Conservation (phyloP, 2,113 vertebrate species). For the Elanus axillaris region DNA sequence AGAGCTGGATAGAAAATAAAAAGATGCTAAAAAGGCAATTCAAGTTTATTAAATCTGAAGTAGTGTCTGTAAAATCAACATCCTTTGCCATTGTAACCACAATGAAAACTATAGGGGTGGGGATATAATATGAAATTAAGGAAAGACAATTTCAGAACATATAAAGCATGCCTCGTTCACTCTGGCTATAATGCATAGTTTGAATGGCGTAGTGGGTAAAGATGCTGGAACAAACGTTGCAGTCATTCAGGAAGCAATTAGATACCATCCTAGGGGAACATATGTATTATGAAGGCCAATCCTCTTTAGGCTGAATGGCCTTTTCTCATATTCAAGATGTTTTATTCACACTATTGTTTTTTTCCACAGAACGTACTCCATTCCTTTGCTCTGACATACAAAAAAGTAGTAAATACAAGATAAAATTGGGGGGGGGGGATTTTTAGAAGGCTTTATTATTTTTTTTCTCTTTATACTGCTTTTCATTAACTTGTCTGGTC, state of each 20-base stretch:
- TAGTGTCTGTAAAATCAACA: background rate
- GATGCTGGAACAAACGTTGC: background rate
- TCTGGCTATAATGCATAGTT: background rate
- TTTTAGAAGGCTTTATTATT: background rate
- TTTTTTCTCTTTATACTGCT: background rate
- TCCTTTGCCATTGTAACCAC: background rate
- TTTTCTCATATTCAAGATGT: constrained; percentile 1
- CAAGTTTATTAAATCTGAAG: background rate
- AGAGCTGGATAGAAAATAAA: background rate
- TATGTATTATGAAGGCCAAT: background rate
- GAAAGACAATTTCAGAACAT: background rate
- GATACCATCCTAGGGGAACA: background rate
- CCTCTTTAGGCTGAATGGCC: background rate
- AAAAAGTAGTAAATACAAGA: background rate
- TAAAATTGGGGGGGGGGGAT: fast-evolving
- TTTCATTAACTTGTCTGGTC: background rate
- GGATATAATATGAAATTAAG: background rate
- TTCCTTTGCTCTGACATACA: background rate
- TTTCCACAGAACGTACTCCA: background rate
- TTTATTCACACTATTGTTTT: background rate
- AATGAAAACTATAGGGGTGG: background rate
- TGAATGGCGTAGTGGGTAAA: background rate
- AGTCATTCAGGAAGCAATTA: background rate
- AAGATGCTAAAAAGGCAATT: background rate
- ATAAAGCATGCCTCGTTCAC: fast-evolving